Percentiles rank a stretch among this genome's conserved stretches.
phyloP scores from a whole-genome alignment of 2,888 invertebrate species.

The Noctua janthina region DNA sequence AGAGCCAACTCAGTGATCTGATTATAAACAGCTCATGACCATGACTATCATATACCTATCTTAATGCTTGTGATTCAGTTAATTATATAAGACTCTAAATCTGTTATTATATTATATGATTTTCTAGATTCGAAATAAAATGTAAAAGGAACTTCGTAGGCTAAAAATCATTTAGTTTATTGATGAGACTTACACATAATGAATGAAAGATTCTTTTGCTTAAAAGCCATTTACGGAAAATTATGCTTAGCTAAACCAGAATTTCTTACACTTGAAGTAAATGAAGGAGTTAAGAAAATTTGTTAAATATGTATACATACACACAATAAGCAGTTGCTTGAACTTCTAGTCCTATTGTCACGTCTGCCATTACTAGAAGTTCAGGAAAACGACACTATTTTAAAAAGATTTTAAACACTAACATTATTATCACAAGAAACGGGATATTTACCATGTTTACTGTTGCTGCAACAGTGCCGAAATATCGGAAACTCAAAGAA shows the following conservation, averaged over 20 bases:
- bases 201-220: not conserved
- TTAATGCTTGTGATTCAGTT: conserved; percentile 35
- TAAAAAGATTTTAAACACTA: too few relatives aligned
- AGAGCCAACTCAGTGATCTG: conserved; percentile 59
- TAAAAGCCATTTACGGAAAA: not conserved
- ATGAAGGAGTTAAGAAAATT: not conserved
- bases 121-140: not conserved
- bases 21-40: conserved; percentile 46
- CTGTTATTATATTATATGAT: not conserved
- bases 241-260: not conserved
- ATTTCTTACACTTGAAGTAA: not conserved
- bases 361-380: not conserved
- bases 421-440: too few relatives aligned
- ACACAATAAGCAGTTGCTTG: not conserved
- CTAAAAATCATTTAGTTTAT: not conserved
- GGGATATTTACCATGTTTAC: too few relatives aligned
- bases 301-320: not conserved
- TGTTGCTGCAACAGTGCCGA: too few relatives aligned
- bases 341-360: not conserved
- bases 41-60: conserved; percentile 36
- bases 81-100: conserved; percentile 1
- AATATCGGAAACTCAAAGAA: too few relatives aligned
- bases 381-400: not conserved
- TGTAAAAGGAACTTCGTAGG: not conserved
- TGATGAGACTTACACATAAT: not conserved